These are phyloP conservation scores for Mobula birostris DNA, from an alignment of 2,113 vertebrate genomes.

Conservation along the genomic window DNA sequence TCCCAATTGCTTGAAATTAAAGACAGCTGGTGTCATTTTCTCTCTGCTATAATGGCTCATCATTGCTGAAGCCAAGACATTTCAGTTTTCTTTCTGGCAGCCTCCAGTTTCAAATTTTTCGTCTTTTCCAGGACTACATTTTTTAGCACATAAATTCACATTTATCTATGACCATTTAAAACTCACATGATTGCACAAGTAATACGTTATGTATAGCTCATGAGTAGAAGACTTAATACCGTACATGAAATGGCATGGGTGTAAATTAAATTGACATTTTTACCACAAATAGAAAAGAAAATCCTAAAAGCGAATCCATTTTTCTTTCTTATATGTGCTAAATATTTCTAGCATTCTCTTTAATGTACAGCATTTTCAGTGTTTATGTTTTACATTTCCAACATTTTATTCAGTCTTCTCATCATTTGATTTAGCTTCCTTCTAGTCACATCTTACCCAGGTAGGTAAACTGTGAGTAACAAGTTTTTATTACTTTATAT, in stretches of 20 bases:
- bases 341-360: no score
- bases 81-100: neutral
- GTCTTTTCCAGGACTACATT: neutral
- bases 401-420: no score
- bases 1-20: neutral
- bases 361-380: no score
- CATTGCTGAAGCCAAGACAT: neutral
- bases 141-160: neutral
- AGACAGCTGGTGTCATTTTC: neutral
- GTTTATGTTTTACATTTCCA: no score
- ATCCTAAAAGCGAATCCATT: neutral
- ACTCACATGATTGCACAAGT: conserved; percentile 18
- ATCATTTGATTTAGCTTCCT: no score
- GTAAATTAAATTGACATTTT: neutral
- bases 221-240: neutral
- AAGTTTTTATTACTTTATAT: no score
- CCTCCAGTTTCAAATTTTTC: neutral
- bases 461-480: no score
- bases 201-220: neutral
- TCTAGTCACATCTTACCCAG: no score
- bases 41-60: neutral
- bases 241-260: neutral
- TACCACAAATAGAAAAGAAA: neutral
- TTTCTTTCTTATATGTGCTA: no score
- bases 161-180: neutral